phyloP scores from a whole-genome alignment of 2,888 invertebrate genomes.

The Neocrepidodera transversa region DNA sequence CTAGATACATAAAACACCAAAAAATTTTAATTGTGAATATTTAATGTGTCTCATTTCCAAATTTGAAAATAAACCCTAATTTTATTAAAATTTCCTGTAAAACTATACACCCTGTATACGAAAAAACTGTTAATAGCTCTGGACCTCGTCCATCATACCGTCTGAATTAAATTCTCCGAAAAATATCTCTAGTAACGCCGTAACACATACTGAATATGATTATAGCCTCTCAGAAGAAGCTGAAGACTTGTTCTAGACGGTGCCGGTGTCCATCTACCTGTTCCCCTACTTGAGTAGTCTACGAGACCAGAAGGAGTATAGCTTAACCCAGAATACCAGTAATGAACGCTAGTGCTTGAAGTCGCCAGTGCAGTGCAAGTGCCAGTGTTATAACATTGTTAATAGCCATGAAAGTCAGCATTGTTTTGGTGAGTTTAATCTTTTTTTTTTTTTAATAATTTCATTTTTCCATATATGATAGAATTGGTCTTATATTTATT shows the following conservation, averaged over 20 bases:
- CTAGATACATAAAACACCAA: too few relatives aligned
- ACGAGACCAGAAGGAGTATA: conserved; percentile 25
- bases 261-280: conserved; percentile 27
- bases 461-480: too few relatives aligned
- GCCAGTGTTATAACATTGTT: conserved; percentile 15
- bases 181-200: conserved; percentile 1
- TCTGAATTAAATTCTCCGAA: not conserved
- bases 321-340: conserved; percentile 23
- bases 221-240: conserved; percentile 10
- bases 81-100: too few relatives aligned
- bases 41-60: too few relatives aligned
- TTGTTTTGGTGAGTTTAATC: conserved; percentile 28
- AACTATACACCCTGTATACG: not conserved
- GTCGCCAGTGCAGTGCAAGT: conserved; percentile 4
- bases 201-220: conserved; percentile 8
- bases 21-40: too few relatives aligned
- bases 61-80: too few relatives aligned
- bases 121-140: not conserved
- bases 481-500: too few relatives aligned
- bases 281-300: conserved; percentile 25
- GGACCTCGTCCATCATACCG: not conserved
- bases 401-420: conserved; percentile 28
- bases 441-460: not conserved
- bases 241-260: conserved; percentile 17
- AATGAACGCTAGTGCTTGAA: conserved; percentile 26